phyloP scores from a whole-genome alignment of 35 echinoderm and acorn worm genomes.

The Hemicentrotus pulcherrimus region DNA sequence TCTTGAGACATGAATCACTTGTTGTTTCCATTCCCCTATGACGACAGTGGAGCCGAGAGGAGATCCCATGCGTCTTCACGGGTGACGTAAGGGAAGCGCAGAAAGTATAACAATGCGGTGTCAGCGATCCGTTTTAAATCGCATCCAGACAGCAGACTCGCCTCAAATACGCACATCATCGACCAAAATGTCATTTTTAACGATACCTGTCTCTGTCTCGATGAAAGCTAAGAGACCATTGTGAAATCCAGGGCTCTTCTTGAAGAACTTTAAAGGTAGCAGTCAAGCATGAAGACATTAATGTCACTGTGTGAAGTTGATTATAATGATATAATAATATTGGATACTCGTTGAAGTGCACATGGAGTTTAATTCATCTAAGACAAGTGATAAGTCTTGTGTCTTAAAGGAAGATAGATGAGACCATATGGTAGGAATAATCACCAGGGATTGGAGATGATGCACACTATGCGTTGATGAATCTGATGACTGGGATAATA shows the following conservation, averaged over 20 bases:
- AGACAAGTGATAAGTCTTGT: too few relatives aligned
- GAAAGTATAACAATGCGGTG: not conserved
- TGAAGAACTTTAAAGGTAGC: not conserved
- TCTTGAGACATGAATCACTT: not conserved
- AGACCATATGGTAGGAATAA: too few relatives aligned
- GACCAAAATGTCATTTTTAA: constrained; percentile 7
- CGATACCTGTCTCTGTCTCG: not conserved
- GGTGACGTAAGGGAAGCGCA: not conserved
- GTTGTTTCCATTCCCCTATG: not conserved
- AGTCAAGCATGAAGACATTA: not conserved
- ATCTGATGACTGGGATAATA: too few relatives aligned
- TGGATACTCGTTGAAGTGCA: too few relatives aligned
- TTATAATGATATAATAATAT: too few relatives aligned
- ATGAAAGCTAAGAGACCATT: not conserved
- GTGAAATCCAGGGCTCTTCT: not conserved
- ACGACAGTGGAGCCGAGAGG: not conserved
- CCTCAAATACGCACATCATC: not conserved
- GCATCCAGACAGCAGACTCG: not conserved
- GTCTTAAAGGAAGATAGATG: too few relatives aligned
- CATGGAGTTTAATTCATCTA: too few relatives aligned
- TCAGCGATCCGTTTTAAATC: not conserved
- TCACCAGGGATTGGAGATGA: too few relatives aligned
- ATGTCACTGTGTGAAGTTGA: not conserved
- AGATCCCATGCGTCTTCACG: not conserved
- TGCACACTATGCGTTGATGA: too few relatives aligned